A percentile compares a stretch with the other conserved stretches of the same genome.
phyloP scores from a whole-genome alignment of 1,140 invertebrate species.

The Penaeus indicus region DNA sequence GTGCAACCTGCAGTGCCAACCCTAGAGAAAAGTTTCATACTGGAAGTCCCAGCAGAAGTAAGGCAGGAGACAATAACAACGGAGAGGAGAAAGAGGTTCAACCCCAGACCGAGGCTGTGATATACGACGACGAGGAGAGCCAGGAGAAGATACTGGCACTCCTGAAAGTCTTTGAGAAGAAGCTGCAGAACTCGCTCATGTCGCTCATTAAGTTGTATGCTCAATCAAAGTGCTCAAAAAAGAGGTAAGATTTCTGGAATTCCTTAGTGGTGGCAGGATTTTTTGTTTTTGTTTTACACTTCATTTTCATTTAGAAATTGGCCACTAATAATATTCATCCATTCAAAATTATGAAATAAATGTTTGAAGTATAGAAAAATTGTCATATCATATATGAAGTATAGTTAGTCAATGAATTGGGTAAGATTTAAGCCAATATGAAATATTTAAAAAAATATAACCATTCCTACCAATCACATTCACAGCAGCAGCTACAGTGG shows the following conservation, averaged over 20 bases:
- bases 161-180: constrained; percentile 53
- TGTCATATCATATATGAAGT: too few relatives aligned
- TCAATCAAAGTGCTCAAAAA: constrained; percentile 20
- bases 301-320: too few relatives aligned
- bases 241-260: constrained; percentile 30
- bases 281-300: background rate
- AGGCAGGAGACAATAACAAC: background rate
- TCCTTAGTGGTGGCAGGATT: background rate
- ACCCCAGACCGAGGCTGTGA: background rate
- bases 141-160: constrained; percentile 34
- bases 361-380: too few relatives aligned
- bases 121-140: constrained; percentile 38
- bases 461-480: background rate
- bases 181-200: constrained; percentile 48
- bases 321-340: too few relatives aligned
- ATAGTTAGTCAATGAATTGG: too few relatives aligned
- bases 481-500: background rate
- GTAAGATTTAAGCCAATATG: background rate
- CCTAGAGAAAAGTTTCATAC: background rate
- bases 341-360: too few relatives aligned
- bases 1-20: background rate
- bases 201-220: constrained; percentile 47
- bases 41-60: background rate
- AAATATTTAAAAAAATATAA: background rate
- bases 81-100: background rate